Evolutionary conservation across 2,113 vertebrate species (phyloP), one percentile per base, ranked within the genome.

Genomic region (Sander lucioperca): DNA sequence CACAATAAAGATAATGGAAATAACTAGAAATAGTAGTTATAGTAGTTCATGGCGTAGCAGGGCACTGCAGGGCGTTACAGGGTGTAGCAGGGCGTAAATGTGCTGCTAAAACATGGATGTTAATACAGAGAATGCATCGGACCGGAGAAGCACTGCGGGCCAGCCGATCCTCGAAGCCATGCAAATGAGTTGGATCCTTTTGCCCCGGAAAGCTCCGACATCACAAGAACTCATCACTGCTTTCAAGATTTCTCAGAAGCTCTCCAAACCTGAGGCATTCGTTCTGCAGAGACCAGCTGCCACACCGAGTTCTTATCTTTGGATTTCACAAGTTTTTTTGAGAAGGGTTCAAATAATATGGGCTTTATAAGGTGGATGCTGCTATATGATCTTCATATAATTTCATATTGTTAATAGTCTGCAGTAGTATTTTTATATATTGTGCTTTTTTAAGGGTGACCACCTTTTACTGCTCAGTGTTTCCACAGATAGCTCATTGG

Each of bases 111-210:
- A 65, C 83, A 79, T 69, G 81, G 69, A 85, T 8, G 64, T 72
- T 78, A 75, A 72, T 69, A 64, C 51, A 68, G 45, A 63, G 54
- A 33, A 77, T 36, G 50, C 48, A 79, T 16, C 58, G 75, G 50
- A 71, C 23, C 47, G 58, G 54, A 84, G 79, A 76, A 43, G 77
- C 68, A 56, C 86, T 76, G 77, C 57, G 4, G 77, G 84, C 68
- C 33, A 79, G 75, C 25, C 33, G 19, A 33, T 47, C 77, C 80
- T 79, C 8, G 27, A 51, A 76, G 77, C 61, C 65, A 76, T 70
- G 75, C 74, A 74, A 75, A 79, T 67, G 72, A 79, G 50, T 3
- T 47, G 62, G 75, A 71, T 54, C 21, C 43, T 67, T 39, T 58
- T 15, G 11, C 45, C 11, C 74, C 70, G 30, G 76, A 75, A 80